These are phyloP conservation scores for Carcharodon carcharias DNA, from an alignment of 2,797 vertebrate species.

Conservation along the genomic window DNA sequence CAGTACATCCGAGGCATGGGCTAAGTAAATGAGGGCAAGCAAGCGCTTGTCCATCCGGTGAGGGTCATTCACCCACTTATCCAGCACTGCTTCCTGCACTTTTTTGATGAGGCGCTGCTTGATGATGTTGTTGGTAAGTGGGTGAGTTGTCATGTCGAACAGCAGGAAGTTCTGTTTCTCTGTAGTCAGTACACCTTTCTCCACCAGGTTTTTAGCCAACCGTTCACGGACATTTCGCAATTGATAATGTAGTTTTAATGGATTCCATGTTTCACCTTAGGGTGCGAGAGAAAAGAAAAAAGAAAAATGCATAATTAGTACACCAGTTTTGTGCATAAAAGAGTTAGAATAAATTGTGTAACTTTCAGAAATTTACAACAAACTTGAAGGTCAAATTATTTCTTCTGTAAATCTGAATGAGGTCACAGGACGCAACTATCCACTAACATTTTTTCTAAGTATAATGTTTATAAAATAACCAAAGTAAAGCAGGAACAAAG, in stretches of 20 bases:
- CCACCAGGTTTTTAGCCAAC: conserved; percentile 90
- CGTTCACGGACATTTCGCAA: conserved; percentile 86
- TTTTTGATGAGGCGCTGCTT: conserved; percentile 94
- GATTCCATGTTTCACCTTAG: conserved; percentile 91
- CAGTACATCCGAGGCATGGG: conserved; percentile 88
- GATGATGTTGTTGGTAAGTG: conserved; percentile 89
- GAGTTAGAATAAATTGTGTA: background rate
- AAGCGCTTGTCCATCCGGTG: conserved; percentile 92
- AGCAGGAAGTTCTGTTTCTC: conserved; percentile 97
- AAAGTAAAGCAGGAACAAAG: background rate
- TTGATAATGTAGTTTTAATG: conserved; percentile 91
- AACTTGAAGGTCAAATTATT: background rate
- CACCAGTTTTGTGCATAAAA: conserved; percentile 15
- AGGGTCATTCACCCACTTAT: conserved; percentile 91
- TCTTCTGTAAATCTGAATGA: background rate
- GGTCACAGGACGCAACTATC: background rate
- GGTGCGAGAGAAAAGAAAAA: conserved; percentile 42
- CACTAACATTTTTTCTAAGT: background rate
- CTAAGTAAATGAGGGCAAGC: conserved; percentile 86
- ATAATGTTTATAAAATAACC: conserved; percentile 4
- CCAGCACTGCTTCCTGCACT: conserved; percentile 86
- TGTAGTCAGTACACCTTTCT: conserved; percentile 89
- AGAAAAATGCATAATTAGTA: background rate
- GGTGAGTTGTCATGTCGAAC: conserved; percentile 94
- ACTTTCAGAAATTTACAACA: conserved; percentile 1